phyloP scores from a whole-genome alignment of 2,888 invertebrate species.

The Trimorus sp. region DNA sequence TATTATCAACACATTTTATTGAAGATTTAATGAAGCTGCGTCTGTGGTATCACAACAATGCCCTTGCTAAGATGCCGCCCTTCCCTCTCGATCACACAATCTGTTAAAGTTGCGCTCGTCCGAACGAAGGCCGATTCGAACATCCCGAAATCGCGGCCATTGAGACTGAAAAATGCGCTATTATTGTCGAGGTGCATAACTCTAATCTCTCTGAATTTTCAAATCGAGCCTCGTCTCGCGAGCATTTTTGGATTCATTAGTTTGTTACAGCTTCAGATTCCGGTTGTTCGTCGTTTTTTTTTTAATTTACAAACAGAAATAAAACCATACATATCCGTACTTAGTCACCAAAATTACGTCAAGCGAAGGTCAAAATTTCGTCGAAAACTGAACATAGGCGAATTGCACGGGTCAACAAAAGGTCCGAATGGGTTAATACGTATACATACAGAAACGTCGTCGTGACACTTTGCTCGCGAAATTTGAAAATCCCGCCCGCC shows the following conservation, averaged over 20 bases:
- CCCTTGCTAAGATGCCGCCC: conserved; percentile 76
- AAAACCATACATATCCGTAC: conserved; percentile 27
- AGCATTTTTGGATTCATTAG: conserved; percentile 14
- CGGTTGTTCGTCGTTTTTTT: too few species aligned
- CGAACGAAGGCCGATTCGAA: conserved; percentile 34
- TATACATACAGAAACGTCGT: conserved; percentile 5
- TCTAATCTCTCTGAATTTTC: not conserved
- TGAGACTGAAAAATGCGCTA: conserved; percentile 14
- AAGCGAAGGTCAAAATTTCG: not conserved
- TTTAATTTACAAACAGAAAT: conserved; percentile 30
- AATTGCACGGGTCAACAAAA: conserved; percentile 36
- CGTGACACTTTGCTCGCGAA: conserved; percentile 22
- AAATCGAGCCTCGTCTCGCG: conserved; percentile 29
- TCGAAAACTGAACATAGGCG: conserved; percentile 4
- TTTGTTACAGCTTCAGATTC: too few species aligned
- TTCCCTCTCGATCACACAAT: conserved; percentile 67
- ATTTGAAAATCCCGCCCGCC: conserved; percentile 23
- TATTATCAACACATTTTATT: conserved; percentile 64
- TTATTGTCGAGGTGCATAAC: conserved; percentile 39
- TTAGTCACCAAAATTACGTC: conserved; percentile 14
- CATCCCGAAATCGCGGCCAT: not conserved
- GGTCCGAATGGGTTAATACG: not conserved
- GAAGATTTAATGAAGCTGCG: conserved; percentile 73
- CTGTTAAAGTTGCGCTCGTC: conserved; percentile 65
- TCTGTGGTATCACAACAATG: conserved; percentile 80